Evolutionary conservation across 2,888 invertebrate species (phyloP), one percentile per base, ranked within the genome.

Genomic region (Yponomeuta plumbellus): DNA sequence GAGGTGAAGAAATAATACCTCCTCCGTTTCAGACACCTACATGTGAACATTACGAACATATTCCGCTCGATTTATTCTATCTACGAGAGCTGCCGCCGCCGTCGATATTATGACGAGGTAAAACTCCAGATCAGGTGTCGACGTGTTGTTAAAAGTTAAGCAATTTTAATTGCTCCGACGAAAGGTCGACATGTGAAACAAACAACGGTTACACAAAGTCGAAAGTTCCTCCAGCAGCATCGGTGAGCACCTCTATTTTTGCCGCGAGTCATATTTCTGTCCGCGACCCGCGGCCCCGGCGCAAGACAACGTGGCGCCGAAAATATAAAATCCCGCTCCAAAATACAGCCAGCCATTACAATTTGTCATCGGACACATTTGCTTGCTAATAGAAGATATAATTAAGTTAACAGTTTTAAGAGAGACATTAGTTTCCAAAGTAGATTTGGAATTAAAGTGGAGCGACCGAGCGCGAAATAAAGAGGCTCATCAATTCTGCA

Each of bases 141-240:
- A 52, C 44, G 17, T 17, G 44, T 17, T 52, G 44, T 52, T 52
- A 17, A 52, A 52, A 52, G 44, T 52, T 52, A 52, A 52, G 44
- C 44, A 52, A 52, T 13, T 44, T 44, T 23, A 64, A 64, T 44
- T 44, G 64, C 64, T 44, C 2, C 56, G 65, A 26, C 65, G 65
- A 64, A 65, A 64, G 52, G 57, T 22, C 64, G 40, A 10, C 59
- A 63, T 26, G 34, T 21, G 66, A 61, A 21, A 67, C 61, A 66
- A 66, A 66, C 58, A 64, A 58, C 56, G 39, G 64, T 58, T 64
- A 39, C 57, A 44, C 39, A 63, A 57, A 66, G 39, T 63, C 63
- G 59, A 57, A 63, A 40, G 63, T 44, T 40, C 40, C 20, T 20
- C 63, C 44, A 20, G 13, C 34, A 10, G 34, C 34, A 6, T 58